Evolutionary conservation across 2,113 vertebrate species (phyloP).

Genomic region (Cromileptes altivelis): DNA sequence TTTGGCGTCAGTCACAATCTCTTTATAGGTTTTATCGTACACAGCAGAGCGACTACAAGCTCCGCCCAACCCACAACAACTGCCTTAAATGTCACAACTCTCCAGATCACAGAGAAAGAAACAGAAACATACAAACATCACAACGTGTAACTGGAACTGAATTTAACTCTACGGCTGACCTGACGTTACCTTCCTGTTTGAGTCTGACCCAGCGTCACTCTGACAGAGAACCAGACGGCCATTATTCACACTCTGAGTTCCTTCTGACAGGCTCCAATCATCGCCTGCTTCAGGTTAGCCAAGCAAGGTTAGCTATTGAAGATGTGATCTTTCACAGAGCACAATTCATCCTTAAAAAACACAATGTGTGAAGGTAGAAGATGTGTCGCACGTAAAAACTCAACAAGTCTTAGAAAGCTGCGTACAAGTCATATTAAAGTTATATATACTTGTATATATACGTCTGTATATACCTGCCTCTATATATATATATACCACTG

Average conservation of each 20-base stretch:
- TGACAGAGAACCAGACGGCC: conserved; percentile 26
- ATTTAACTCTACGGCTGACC: conserved; percentile 24
- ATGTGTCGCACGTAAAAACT: neutral
- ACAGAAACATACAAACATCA: conserved; percentile 48
- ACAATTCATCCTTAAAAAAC: neutral
- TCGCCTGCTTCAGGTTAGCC: neutral
- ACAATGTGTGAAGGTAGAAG: neutral
- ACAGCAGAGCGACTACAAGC: conserved; percentile 60
- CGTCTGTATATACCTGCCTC: no score
- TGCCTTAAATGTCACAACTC: conserved; percentile 46
- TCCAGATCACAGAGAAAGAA: conserved; percentile 48
- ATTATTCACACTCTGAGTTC: neutral
- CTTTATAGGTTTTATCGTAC: conserved; percentile 73
- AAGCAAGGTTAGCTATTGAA: neutral
- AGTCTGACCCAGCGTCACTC: neutral
- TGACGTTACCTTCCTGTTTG: conserved; percentile 15
- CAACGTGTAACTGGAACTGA: conserved; percentile 4
- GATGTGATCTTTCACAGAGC: neutral
- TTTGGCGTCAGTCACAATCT: conserved; percentile 63
- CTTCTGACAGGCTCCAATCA: neutral
- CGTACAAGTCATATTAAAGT: neutral
- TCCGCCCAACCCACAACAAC: conserved; percentile 60
- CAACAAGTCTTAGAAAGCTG: neutral
- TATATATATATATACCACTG: no score
- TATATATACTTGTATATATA: no score